These are phyloP conservation scores for Scopus umbretta DNA, from an alignment of 2,113 vertebrate species.

Conservation along the genomic window DNA sequence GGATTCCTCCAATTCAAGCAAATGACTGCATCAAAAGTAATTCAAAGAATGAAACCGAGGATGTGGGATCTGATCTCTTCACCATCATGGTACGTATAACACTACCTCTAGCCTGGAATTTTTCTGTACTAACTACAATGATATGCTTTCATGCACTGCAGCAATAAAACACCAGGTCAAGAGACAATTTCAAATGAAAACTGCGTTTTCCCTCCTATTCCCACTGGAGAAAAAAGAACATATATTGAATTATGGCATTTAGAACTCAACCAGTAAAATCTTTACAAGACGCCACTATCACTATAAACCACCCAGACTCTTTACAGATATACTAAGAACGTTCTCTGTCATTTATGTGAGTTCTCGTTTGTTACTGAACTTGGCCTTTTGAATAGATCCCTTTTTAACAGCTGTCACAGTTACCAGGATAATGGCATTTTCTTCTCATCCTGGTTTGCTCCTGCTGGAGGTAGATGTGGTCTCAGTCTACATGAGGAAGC, in stretches of 20 bases:
- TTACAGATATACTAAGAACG: background rate
- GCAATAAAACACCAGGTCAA: background rate
- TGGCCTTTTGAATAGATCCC: background rate
- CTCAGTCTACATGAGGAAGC: background rate
- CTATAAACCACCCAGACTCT: background rate
- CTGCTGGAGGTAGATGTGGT: background rate
- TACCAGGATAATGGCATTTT: background rate
- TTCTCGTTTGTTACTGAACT: background rate
- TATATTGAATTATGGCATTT: background rate
- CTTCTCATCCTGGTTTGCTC: background rate
- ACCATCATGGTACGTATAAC: background rate
- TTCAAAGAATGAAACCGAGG: background rate
- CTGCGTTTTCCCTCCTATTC: background rate
- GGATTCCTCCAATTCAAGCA: background rate
- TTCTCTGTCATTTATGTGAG: background rate
- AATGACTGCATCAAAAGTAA: background rate
- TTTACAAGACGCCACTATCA: background rate
- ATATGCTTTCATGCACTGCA: background rate
- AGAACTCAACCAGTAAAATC: background rate
- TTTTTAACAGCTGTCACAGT: background rate
- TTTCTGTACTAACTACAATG: background rate
- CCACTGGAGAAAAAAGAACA: background rate
- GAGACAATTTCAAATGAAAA: background rate
- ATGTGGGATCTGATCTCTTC: background rate
- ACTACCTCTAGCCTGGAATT: background rate